Percentiles rank a stretch among this genome's conserved stretches.
Conservation (phyloP, 1,140 invertebrate species). For the Listronotus oregonensis region DNA sequence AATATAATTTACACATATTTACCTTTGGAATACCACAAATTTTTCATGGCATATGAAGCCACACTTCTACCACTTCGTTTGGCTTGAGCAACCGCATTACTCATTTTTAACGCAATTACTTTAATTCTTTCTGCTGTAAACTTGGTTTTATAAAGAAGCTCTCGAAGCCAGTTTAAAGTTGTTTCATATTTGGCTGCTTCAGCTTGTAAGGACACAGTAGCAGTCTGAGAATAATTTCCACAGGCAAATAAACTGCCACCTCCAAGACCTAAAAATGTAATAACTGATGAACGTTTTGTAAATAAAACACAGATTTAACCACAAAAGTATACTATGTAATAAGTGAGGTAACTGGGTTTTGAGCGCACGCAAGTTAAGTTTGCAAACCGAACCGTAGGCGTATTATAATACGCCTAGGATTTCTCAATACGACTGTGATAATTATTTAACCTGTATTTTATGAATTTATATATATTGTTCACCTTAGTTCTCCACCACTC, state of each 20-base stretch:
- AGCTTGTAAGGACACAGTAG: conserved; percentile 63
- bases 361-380: too few species aligned
- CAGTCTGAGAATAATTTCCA: conserved; percentile 66
- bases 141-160: conserved; percentile 73
- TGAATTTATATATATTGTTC: too few species aligned
- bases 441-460: too few species aligned
- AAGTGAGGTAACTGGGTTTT: too few species aligned
- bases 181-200: conserved; percentile 76
- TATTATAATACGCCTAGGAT: too few species aligned
- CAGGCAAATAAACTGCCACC: conserved; percentile 50
- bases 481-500: too few species aligned
- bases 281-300: too few species aligned
- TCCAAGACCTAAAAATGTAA: conserved; percentile 33
- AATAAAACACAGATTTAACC: too few species aligned
- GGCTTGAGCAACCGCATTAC: conserved; percentile 74
- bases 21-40: conserved; percentile 68
- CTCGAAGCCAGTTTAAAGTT: conserved; percentile 76
- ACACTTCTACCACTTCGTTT: conserved; percentile 70
- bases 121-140: conserved; percentile 75
- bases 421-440: too few species aligned
- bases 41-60: conserved; percentile 65
- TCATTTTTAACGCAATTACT: conserved; percentile 75
- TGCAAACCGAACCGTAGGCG: too few species aligned
- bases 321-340: too few species aligned
- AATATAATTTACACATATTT: too few species aligned